These are phyloP conservation scores for Gopherus evgoodei DNA, from an alignment of 2,113 vertebrate genomes.

Conservation along the genomic window DNA sequence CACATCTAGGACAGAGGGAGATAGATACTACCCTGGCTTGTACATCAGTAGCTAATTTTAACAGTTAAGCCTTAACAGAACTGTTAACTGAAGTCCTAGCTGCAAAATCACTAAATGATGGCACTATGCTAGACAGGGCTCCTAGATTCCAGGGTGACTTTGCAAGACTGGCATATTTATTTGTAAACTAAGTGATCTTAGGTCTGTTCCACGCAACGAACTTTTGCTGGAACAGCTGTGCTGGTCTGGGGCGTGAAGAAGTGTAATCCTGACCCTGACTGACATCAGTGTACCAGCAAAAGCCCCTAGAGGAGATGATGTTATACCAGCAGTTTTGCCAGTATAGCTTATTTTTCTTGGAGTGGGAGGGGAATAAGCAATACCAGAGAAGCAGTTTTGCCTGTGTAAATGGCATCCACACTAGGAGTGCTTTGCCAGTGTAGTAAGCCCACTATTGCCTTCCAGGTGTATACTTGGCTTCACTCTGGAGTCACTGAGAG, in stretches of 20 bases:
- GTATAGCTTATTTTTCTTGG: background rate
- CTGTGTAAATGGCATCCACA: background rate
- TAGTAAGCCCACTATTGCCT: background rate
- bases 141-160: background rate
- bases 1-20: background rate
- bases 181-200: background rate
- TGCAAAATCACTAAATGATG: background rate
- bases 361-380: background rate
- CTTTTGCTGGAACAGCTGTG: accelerated
- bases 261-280: background rate
- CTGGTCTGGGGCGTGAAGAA: accelerated
- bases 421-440: background rate
- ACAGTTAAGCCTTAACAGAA: background rate
- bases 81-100: background rate
- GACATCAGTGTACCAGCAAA: background rate
- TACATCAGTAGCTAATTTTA: background rate
- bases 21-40: background rate
- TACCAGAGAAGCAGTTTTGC: background rate
- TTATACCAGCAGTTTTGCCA: background rate
- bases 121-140: accelerated
- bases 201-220: background rate
- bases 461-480: background rate
- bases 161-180: accelerated
- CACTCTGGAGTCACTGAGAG: background rate
- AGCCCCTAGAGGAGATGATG: background rate